These are phyloP conservation scores for Diphyllodes magnificus DNA, from an alignment of 2,113 vertebrate genomes.

Conservation along the genomic window DNA sequence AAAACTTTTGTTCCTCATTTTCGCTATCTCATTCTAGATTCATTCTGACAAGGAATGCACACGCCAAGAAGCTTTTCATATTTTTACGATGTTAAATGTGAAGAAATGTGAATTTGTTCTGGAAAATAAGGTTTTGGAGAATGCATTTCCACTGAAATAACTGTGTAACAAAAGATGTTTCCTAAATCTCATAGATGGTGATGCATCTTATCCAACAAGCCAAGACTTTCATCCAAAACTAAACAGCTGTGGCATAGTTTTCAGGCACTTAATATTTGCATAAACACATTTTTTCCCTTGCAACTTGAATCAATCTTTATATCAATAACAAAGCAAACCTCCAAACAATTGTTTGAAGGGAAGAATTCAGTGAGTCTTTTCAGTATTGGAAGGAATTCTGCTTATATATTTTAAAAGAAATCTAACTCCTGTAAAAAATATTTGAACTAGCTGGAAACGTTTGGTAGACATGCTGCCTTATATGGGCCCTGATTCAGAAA, in stretches of 20 bases:
- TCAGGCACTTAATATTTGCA: constrained; percentile 56
- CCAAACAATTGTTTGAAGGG: constrained; percentile 14
- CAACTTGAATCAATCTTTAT: constrained; percentile 19
- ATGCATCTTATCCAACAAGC: neutral
- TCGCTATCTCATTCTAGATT: neutral
- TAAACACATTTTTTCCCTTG: constrained; percentile 35
- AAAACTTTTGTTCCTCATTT: neutral
- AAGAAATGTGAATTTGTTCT: constrained; percentile 30
- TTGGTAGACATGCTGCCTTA: neutral
- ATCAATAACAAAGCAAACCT: constrained; percentile 26
- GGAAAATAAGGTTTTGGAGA: neutral
- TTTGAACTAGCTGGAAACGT: neutral
- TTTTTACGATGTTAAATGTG: neutral
- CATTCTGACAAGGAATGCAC: neutral
- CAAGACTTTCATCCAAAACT: constrained; percentile 45
- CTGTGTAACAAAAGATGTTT: constrained; percentile 31
- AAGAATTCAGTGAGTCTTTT: neutral
- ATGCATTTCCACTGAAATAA: constrained; percentile 18
- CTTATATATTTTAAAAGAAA: neutral
- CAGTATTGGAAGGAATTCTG: neutral
- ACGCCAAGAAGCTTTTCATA: constrained; percentile 4
- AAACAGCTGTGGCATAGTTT: constrained; percentile 43
- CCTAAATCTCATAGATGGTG: neutral
- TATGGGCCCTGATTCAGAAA: constrained; percentile 34
- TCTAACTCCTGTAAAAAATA: neutral